phyloP scores from a whole-genome alignment of 2,113 vertebrate genomes.

The Indri indri region DNA sequence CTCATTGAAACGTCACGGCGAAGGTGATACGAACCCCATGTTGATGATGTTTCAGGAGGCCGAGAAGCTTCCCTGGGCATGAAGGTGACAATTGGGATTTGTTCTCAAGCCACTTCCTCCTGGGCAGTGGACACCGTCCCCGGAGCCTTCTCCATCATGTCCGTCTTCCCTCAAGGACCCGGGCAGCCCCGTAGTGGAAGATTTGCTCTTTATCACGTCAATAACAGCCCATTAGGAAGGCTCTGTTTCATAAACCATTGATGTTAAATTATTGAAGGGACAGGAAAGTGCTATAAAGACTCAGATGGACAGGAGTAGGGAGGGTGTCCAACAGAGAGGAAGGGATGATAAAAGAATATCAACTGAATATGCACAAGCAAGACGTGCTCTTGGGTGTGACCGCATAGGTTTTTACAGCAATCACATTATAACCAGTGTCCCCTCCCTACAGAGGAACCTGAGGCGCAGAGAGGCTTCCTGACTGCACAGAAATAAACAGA shows the following conservation, averaged over 20 bases:
- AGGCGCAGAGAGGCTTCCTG: not conserved
- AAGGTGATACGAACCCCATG: not conserved
- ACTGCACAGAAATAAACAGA: not conserved
- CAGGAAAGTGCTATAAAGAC: conserved; percentile 3
- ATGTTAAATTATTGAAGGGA: conserved; percentile 63
- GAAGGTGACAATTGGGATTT: not conserved
- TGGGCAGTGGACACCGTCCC: not conserved
- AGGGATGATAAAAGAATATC: not conserved
- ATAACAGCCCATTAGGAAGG: conserved; percentile 60
- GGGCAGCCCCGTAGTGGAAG: not conserved
- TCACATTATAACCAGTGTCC: not conserved
- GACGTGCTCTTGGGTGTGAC: not conserved
- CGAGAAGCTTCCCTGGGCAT: not conserved
- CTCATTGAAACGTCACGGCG: not conserved
- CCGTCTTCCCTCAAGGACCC: not conserved
- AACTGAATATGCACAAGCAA: not conserved
- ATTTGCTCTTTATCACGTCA: conserved; percentile 29
- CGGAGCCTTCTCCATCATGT: not conserved
- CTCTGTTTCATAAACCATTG: conserved; percentile 70
- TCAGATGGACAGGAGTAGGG: not conserved
- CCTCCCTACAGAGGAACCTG: not conserved
- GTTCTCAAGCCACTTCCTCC: not conserved
- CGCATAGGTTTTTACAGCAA: not conserved
- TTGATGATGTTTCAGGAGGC: not conserved
- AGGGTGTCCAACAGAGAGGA: not conserved